These are phyloP conservation scores for Ichneumoninae sp. DNA, from an alignment of 2,888 invertebrate genomes.

Conservation along the genomic window DNA sequence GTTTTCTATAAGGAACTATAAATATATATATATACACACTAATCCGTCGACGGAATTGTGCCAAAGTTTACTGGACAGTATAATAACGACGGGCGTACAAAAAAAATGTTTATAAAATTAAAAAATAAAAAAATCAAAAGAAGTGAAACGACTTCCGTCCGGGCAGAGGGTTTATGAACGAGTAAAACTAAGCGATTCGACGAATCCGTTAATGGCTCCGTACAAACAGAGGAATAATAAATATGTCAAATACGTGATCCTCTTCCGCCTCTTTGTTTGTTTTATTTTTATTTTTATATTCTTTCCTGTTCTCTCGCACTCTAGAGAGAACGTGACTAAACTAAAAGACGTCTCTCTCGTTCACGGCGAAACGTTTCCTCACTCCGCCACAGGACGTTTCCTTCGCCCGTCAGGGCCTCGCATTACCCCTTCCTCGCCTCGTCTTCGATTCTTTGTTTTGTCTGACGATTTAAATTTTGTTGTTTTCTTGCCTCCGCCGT, in stretches of 20 bases:
- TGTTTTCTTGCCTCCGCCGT: constrained; percentile 4
- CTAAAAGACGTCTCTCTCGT: constrained; percentile 3
- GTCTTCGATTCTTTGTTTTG: constrained; percentile 20
- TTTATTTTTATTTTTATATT: constrained; percentile 13
- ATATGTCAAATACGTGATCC: constrained; percentile 44
- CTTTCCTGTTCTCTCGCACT: constrained; percentile 7
- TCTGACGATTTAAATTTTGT: background rate
- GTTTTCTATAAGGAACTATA: background rate
- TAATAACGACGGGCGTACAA: background rate
- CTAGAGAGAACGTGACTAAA: constrained; percentile 15
- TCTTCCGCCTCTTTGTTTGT: constrained; percentile 11
- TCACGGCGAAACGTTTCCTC: constrained; percentile 15
- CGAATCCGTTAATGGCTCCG: constrained; percentile 22
- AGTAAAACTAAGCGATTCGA: constrained; percentile 14
- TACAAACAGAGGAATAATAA: constrained; percentile 54
- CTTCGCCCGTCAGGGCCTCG: constrained; percentile 15
- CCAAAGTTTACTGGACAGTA: background rate
- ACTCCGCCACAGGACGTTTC: constrained; percentile 27
- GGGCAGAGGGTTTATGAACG: background rate
- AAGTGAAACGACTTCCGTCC: background rate
- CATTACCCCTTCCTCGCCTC: background rate
- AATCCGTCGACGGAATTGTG: background rate
- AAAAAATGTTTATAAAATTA: background rate
- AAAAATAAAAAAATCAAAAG: constrained; percentile 1
- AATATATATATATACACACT: background rate